Evolutionary conservation across 1,140 invertebrate species (phyloP).

Genomic region (Drosophila ironensis): DNA sequence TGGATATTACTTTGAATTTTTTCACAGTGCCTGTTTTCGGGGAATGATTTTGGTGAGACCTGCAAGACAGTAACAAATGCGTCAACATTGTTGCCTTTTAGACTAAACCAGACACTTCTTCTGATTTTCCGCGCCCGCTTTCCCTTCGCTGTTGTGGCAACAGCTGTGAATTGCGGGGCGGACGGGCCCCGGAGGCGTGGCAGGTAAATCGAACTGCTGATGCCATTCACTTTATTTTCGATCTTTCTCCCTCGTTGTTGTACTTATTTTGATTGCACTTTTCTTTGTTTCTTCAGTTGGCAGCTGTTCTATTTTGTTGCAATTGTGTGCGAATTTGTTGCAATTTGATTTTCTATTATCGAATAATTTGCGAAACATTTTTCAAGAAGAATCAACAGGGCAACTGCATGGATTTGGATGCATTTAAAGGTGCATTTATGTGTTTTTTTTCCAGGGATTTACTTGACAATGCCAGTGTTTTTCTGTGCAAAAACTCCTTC

Average conservation of each 20-base stretch:
- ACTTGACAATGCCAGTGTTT: too few relatives aligned
- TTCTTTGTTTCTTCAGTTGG: conserved; percentile 4
- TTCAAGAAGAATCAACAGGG: conserved; percentile 3
- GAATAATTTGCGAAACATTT: conserved; percentile 69
- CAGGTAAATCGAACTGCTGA: conserved; percentile 65
- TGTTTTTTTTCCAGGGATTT: too few relatives aligned
- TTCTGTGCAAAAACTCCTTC: conserved; percentile 53
- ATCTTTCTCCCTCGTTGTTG: conserved; percentile 29
- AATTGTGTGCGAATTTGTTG: conserved; percentile 78
- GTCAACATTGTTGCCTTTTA: conserved; percentile 72
- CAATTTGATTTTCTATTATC: conserved; percentile 77
- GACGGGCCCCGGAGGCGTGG: background rate
- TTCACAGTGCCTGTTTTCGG: background rate
- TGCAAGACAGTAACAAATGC: conserved; percentile 79
- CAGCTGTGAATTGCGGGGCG: too few relatives aligned
- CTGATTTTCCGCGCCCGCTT: background rate
- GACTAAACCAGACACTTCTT: conserved; percentile 13
- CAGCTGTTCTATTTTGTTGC: conserved; percentile 56
- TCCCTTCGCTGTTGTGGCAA: background rate
- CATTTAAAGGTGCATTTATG: too few relatives aligned
- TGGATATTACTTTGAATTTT: too few relatives aligned
- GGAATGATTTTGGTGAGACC: conserved; percentile 24
- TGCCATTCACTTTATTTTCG: conserved; percentile 71
- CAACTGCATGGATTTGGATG: too few relatives aligned
- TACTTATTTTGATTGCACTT: background rate